Conservation (phyloP, 2,797 vertebrate species). For the Microcaecilia unicolor region DNA sequence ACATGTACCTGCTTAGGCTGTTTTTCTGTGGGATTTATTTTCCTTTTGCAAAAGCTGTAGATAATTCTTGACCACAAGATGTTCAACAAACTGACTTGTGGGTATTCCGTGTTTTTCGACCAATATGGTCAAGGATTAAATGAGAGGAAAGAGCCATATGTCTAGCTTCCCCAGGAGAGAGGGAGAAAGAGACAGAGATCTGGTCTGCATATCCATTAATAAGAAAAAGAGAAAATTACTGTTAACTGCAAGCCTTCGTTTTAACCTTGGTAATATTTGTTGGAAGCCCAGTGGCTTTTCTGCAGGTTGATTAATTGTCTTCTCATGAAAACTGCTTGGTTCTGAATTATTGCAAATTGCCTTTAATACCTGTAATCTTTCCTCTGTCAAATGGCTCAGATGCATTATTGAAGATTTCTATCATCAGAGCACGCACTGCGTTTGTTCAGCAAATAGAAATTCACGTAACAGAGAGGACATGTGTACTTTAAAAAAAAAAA, state of each 20-base stretch:
- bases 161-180: no score
- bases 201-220: no score
- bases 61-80: no score
- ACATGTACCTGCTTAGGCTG: no score
- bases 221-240: not conserved
- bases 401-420: not conserved
- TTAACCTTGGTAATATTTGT: not conserved
- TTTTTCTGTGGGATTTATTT: no score
- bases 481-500: no score
- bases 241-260: not conserved
- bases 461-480: not conserved
- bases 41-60: no score
- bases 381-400: not conserved
- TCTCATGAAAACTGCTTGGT: slow-evolving; percentile 29
- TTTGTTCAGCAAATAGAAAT: slow-evolving; percentile 11
- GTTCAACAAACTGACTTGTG: no score
- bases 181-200: slow-evolving; percentile 10
- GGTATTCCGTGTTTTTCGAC: no score
- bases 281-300: slow-evolving; percentile 6
- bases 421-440: not conserved
- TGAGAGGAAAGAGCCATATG: no score
- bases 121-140: no score
- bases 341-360: slow-evolving; percentile 27
- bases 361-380: slow-evolving; percentile 27
- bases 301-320: slow-evolving; percentile 32